phyloP scores from a whole-genome alignment of 2,888 invertebrate genomes.

The Lasioglossum vierecki region DNA sequence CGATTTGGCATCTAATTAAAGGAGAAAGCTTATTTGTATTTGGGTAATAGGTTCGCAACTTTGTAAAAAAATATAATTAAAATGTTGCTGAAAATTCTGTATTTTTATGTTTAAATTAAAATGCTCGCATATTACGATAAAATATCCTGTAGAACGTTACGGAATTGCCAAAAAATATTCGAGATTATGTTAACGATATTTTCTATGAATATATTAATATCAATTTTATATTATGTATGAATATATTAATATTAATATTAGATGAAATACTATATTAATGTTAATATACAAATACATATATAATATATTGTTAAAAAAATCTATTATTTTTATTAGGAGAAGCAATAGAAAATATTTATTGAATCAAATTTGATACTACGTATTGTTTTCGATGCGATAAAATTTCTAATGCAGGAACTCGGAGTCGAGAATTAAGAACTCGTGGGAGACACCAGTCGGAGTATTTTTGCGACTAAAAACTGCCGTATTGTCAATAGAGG shows the following conservation, averaged over 20 bases:
- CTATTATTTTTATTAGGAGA: not conserved
- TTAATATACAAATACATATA: too few relatives aligned
- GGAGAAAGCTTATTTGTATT: not conserved
- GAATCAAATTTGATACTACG: too few relatives aligned
- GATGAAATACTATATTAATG: too few relatives aligned
- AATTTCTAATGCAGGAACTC: not conserved
- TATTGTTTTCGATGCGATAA: not conserved
- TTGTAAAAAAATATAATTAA: not conserved
- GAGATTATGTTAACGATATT: too few relatives aligned
- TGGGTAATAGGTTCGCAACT: not conserved
- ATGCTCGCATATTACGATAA: not conserved
- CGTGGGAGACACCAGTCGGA: not conserved
- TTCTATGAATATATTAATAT: too few relatives aligned
- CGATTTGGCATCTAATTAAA: not conserved
- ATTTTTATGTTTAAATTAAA: not conserved
- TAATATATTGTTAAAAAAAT: too few relatives aligned
- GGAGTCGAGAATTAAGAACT: not conserved
- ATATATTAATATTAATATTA: too few relatives aligned
- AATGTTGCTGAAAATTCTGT: not conserved
- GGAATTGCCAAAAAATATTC: too few relatives aligned
- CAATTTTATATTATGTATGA: too few relatives aligned
- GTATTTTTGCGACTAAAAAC: not conserved
- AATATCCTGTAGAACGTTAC: not conserved
- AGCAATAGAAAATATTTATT: not conserved
- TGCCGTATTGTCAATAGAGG: constrained; percentile 1